Evolutionary conservation across 2,888 invertebrate species (phyloP), one percentile per base, ranked within the genome.

Genomic region (Esperia sulphurella): DNA sequence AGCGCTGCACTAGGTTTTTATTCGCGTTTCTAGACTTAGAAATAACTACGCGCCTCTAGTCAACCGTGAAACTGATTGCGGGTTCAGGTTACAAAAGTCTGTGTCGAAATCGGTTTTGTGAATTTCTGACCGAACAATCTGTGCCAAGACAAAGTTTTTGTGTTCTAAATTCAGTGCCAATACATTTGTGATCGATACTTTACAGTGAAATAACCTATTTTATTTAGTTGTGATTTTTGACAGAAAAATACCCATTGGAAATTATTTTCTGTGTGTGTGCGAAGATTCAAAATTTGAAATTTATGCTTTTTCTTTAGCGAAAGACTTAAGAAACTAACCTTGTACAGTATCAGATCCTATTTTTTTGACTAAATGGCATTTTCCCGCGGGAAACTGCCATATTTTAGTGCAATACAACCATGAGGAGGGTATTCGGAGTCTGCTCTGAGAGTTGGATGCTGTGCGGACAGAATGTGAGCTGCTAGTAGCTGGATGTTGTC

Each of bases 391-490:
- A 42, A 29, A 28, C 21, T 41, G n/a, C 28, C 10, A 14, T 1
- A 33, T 12, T 43, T 14, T 33, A 33, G 14, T 46, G 45, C 8
- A 37, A 49, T 21, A 14, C 13, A 9, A 40, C 28, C 41, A 91
- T 91, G 91, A 88, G 90, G 75, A 79, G 90, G 46, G 90, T 91
- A 29, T 88, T 91, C 45, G 91, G 90, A 41, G 91, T 90, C 5
- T 91, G 91, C 68, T 82, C 91, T 5, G 91, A 91, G 58, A 84
- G 90, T 58, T 87, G 88, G 83, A 71, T 84, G 53, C 84, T 87
- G 55, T 90, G 90, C 63, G 87, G 90, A 62, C 90, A 90, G 77
- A 89, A 89, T 89, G 90, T 90, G 85, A 88, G 89, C 68, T 53
- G 80, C 68, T 81, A 21, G 71, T 73, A 71, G 62, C 75, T 86